Percentiles rank a stretch among this genome's conserved stretches.
phyloP scores from a whole-genome alignment of 1,140 invertebrate species.

The Zaprionus vittiger region DNA sequence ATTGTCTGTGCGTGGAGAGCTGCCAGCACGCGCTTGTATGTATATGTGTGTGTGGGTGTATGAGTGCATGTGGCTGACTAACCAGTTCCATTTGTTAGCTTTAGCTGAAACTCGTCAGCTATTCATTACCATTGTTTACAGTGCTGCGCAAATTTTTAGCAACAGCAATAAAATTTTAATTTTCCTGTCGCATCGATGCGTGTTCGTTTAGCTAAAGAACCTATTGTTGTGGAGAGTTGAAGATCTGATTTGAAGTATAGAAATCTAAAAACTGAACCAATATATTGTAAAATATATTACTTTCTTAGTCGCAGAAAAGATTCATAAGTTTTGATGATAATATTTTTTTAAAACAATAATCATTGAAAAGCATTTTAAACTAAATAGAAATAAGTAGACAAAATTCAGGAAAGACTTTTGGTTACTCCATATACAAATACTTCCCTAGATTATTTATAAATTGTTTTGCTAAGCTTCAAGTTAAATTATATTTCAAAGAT shows the following conservation, averaged over 20 bases:
- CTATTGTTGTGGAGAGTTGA: neutral
- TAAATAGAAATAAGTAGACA: no score
- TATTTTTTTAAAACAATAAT: no score
- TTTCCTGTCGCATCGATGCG: neutral
- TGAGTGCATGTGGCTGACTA: constrained; percentile 39
- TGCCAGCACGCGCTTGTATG: constrained; percentile 30
- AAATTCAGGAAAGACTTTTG: no score
- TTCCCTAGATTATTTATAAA: no score
- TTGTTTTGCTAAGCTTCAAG: no score
- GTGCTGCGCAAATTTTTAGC: constrained; percentile 23
- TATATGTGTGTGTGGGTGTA: constrained; percentile 23
- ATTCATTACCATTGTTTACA: constrained; percentile 62
- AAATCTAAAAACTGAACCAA: neutral
- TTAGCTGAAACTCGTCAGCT: constrained; percentile 37
- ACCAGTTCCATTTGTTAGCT: constrained; percentile 66
- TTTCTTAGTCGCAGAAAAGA: neutral
- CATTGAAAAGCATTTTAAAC: no score
- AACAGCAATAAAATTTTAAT: constrained; percentile 12
- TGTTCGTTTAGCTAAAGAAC: neutral
- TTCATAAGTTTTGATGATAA: no score
- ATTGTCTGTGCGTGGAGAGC: constrained; percentile 30
- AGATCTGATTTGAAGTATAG: neutral
- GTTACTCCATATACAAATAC: no score
- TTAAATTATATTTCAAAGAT: no score
- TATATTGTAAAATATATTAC: neutral